Conservation (phyloP, 2,113 vertebrate genomes). For the Halichoerus grypus region DNA sequence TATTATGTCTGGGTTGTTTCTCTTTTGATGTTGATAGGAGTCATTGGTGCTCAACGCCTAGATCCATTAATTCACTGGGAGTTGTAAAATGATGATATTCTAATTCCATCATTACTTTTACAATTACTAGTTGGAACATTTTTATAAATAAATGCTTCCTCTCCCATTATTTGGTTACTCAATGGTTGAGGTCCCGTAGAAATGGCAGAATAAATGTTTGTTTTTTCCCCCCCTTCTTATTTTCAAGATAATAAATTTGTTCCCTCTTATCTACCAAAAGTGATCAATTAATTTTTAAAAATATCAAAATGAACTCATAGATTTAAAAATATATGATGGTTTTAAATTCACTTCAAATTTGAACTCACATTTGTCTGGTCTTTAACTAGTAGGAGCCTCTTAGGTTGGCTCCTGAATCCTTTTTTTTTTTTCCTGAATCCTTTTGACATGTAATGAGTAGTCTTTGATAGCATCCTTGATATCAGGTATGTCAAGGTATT, state of each 20-base stretch:
- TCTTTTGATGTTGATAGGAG: neutral
- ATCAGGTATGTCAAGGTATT: neutral
- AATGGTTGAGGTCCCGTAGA: neutral
- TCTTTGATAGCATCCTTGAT: neutral
- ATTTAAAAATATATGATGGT: neutral
- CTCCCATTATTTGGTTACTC: neutral
- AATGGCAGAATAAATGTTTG: neutral
- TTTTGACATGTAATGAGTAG: neutral
- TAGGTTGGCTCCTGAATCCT: neutral
- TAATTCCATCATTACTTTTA: neutral
- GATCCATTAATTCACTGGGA: neutral
- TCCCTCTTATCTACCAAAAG: neutral
- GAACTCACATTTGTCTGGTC: neutral
- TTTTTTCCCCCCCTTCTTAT: neutral
- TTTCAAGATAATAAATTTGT: neutral
- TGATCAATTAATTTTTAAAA: neutral
- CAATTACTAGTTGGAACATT: neutral
- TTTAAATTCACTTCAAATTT: neutral
- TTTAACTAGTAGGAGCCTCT: neutral
- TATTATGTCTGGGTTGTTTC: neutral
- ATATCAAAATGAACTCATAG: neutral
- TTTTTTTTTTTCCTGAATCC: neutral
- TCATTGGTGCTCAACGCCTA: neutral
- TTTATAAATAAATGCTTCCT: neutral
- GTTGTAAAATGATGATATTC: neutral